These are phyloP conservation scores for Cirrhinus mrigala DNA, from an alignment of 2,797 vertebrate species.

Conservation along the genomic window DNA sequence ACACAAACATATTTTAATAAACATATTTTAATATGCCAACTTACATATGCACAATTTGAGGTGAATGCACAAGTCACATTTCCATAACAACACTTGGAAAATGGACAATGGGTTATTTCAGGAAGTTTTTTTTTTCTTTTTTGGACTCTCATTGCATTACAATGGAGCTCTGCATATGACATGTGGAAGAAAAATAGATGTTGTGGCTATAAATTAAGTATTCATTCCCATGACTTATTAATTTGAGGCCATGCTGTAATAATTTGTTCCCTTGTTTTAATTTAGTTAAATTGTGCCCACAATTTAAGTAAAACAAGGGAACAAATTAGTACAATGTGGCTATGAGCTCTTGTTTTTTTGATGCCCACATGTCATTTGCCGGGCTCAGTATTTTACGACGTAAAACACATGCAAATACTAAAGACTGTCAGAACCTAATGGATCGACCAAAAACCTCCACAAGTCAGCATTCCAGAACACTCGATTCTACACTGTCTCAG, in stretches of 20 bases:
- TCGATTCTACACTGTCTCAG: conserved; percentile 11
- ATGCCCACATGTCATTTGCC: not conserved
- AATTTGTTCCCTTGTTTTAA: not conserved
- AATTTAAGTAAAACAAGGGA: not conserved
- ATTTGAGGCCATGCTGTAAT: not conserved
- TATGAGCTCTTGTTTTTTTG: no score
- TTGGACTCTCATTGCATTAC: not conserved
- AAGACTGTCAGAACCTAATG: conserved; percentile 24
- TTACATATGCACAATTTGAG: not conserved
- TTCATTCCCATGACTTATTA: not conserved
- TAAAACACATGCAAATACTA: conserved; percentile 18
- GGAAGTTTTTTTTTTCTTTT: no score
- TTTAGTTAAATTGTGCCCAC: not conserved
- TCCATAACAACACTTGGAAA: not conserved
- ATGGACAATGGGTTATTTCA: not conserved
- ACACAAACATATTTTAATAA: not conserved
- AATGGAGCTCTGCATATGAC: no score
- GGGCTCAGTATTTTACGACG: not conserved
- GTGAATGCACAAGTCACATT: not conserved
- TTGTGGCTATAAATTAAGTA: not conserved
- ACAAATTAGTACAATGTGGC: not conserved
- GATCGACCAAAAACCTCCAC: conserved; percentile 22
- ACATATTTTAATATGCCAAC: not conserved
- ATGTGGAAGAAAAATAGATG: not conserved
- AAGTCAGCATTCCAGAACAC: conserved; percentile 26